Evolutionary conservation across 2,113 vertebrate species (phyloP), one percentile per base, ranked within the genome.

Genomic region (Megatriorchis doriae): DNA sequence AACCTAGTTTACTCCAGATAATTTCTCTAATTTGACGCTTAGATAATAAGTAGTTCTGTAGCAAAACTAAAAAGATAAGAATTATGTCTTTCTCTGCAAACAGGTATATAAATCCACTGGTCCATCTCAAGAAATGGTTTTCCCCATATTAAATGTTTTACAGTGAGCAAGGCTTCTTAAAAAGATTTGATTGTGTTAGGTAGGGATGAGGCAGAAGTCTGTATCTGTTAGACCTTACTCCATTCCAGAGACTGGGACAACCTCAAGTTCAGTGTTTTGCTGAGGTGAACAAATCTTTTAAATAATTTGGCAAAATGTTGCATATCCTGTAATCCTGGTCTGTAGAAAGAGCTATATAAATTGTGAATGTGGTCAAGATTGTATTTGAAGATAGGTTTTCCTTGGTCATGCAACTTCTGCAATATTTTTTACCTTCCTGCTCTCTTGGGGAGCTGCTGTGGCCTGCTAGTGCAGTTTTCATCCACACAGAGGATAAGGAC

Each of bases 301-400:
- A 85, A 47, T 43, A 50, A 21, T 40, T 12, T 12, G 29, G 14
- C 20, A 48, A 23, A 79, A 40, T 32, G 9, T 18, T 26, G 17
- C 14, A 4, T 55, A 22, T 86, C 56, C 55, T 71, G 2, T 36
- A n/a, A 16, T 52, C 20, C 14, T 55, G 20, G 3, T 43, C 8
- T 43, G 6, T 23, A 27, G 48, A 67, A 63, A 26, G 55, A 20
- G 3, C 11, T 7, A 0, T 16, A 1, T 8, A 18, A 23, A 6
- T n/a, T 50, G 63, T 36, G 68, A n/a, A 71, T 7, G 56, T 25
- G 36, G 32, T n/a, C 31, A 38, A 23, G 55, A 16, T 25, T 36
- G 36, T n/a, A 5, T 81, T 4, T 68, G 61, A 58, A 58, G 56
- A 5, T 16, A 4, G 31, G 10, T 36, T 92, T 59, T 47, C 43